Conservation (phyloP, 2,888 invertebrate species). For the Drosophila infuscata region DNA sequence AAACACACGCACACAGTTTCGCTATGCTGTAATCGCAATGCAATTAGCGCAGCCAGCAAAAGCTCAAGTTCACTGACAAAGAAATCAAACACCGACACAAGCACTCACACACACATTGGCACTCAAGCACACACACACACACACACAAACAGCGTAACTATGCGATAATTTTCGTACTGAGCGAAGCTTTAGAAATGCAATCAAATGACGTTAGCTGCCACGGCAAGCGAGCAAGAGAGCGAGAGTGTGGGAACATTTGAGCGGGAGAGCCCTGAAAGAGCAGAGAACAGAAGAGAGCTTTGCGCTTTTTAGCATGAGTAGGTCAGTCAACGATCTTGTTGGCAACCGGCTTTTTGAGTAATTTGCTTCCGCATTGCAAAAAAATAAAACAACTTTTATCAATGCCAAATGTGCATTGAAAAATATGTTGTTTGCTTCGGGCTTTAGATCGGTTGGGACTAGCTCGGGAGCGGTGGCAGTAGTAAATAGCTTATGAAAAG, state of each 20-base stretch:
- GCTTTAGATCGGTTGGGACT: accelerated
- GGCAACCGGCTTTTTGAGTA: constrained; percentile 75
- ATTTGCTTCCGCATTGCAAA: constrained; percentile 71
- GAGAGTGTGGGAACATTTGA: constrained; percentile 10
- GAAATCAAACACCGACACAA: constrained; percentile 68
- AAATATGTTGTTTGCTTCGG: constrained; percentile 19
- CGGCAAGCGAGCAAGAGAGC: constrained; percentile 11
- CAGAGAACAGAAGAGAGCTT: constrained; percentile 3
- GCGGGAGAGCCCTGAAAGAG: constrained; percentile 3
- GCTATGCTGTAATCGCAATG: constrained; percentile 79
- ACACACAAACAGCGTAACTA: constrained; percentile 31
- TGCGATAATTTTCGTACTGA: constrained; percentile 74
- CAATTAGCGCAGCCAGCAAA: constrained; percentile 76
- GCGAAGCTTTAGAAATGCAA: constrained; percentile 77
- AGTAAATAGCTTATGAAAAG: constrained; percentile 1
- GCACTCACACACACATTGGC: constrained; percentile 4
- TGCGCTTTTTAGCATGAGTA: constrained; percentile 53
- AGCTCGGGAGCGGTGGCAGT: not conserved
- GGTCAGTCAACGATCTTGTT: constrained; percentile 78
- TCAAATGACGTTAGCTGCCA: constrained; percentile 73
- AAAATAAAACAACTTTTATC: constrained; percentile 40
- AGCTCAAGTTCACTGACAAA: constrained; percentile 82
- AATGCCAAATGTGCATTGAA: constrained; percentile 61
- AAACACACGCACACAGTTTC: constrained; percentile 30
- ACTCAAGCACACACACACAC: constrained; percentile 17